Conservation (phyloP, 2,888 invertebrate species). For the Lepeophtheirus nordmannii region DNA sequence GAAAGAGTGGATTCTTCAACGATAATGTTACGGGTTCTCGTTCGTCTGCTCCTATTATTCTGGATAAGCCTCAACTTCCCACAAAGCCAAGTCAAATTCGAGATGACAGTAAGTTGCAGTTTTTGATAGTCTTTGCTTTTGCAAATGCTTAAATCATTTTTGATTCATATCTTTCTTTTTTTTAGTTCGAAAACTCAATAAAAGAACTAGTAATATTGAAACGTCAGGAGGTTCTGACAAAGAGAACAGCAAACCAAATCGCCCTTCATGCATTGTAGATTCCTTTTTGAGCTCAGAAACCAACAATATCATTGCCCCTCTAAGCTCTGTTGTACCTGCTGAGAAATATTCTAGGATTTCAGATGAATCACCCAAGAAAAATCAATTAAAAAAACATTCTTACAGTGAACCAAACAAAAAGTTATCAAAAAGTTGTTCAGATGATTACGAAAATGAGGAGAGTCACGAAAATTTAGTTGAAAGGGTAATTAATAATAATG, state of each 20-base stretch:
- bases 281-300: neutral
- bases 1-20: constrained; percentile 21
- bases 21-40: neutral
- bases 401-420: neutral
- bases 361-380: neutral
- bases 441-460: neutral
- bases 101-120: constrained; percentile 1
- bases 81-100: constrained; percentile 19
- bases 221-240: neutral
- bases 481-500: neutral
- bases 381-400: neutral
- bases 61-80: constrained; percentile 20
- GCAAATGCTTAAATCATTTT: neutral
- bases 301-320: neutral
- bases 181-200: neutral
- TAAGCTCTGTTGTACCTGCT: neutral
- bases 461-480: neutral
- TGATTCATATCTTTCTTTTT: no score
- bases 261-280: neutral
- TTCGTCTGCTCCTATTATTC: neutral
- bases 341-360: neutral
- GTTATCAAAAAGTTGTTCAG: neutral
- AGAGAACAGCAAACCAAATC: constrained; percentile 1
- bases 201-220: neutral
- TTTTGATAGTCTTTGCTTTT: neutral